Evolutionary conservation across 2,113 vertebrate species (phyloP), one percentile per base, ranked within the genome.

Genomic region (Nyctereutes procyonoides): DNA sequence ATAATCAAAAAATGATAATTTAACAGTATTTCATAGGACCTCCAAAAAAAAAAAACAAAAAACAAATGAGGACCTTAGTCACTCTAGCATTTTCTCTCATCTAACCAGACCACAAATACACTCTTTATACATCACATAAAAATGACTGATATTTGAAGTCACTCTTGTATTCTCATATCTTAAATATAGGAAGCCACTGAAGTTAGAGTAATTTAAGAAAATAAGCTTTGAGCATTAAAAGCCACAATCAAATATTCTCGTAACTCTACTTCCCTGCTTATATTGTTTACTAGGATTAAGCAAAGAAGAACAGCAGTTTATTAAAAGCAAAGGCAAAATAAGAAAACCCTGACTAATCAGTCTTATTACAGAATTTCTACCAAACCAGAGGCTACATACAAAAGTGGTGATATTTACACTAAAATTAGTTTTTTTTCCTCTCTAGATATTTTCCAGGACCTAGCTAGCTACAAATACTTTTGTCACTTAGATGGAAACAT

Each of bases 401-500:
- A 77, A 81, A 93, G 55, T 90, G 30, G 19, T 93, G 74, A 80
- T 15, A 89, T 96, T 96, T 62, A 92, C 13, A 91, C 48, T 93
- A 95, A 91, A 71, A 77, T 90, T 76, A 77, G 28, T 43, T 14
- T 79, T 15, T 15, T 35, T 9, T 8, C 17, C 19, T 13, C 7
- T 28, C n/a, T 32, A 73, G 28, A 38, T 79, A 80, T 65, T 93
- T 96, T 94, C 69, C 58, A 96, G 58, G 71, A 60, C 10, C 3
- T 60, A 85, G 1, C 2, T 55, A 85, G 1, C 28, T 91, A 8
- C 48, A 95, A 95, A 97, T 69, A 96, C 48, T 91, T 90, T 15
- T 86, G 71, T 82, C 48, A 84, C 8, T 81, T 91, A 91, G 88
- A 91, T 92, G 67, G 85, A 95, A 95, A 94, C 20, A 92, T 35